Evolutionary conservation across 2,113 vertebrate species (phyloP), one percentile per base, ranked within the genome.

Genomic region (Hemicordylus capensis): DNA sequence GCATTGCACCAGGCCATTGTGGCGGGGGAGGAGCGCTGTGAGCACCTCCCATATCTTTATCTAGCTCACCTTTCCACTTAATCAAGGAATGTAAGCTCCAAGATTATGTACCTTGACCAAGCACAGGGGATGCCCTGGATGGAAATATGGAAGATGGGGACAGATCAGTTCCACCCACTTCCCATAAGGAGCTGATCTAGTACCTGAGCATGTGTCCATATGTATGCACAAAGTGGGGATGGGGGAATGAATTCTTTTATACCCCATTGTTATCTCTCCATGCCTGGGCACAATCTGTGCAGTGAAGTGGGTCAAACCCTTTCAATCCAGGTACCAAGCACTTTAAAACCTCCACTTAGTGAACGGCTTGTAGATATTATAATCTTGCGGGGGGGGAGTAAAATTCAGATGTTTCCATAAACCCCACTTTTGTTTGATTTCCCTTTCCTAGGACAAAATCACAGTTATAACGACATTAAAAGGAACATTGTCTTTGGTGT

Each of bases 401-500:
- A 17, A 15, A 11, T 77, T 80, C n/a, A 24, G 44, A 34, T 31
- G 46, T 37, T 88, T 46, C 46, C 81, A 20, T 74, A 89, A 86
- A 67, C 51, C 86, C 24, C 19, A 87, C 77, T 1, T 87, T 85
- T 86, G 81, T 85, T 89, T 87, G 84, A 81, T 87, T 93, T 85
- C 84, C 91, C 90, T 93, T 89, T 84, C 92, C 89, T 90, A 88
- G 46, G 94, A 93, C 89, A 94, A 92, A 4, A 3, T 79, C 72
- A 91, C 86, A 84, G 80, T 83, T 90, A 89, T 89, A 86, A 0
- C 63, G 89, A 75, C 91, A 92, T 92, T 89, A 88, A 89, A 94
- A 81, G 87, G 84, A 95, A 80, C 31, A 5, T 81, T 92, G 93
- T 90, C 94, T 94, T 89, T 85, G 91, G 84, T 90, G 83, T 89